Conservation (phyloP, 2,113 vertebrate genomes). For the Chrysochloris asiatica region DNA sequence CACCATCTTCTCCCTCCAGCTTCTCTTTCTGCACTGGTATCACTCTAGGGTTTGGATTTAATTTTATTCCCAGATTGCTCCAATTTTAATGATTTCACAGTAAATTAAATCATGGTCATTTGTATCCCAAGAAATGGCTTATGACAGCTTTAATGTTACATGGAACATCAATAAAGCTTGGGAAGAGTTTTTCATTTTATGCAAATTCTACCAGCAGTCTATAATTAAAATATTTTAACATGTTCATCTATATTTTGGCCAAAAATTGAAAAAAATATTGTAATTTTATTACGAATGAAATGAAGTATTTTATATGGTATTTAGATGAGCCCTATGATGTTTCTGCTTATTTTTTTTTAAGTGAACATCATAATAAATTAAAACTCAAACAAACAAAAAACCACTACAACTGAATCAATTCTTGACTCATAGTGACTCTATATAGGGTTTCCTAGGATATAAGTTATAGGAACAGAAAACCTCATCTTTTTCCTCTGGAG, state of each 20-base stretch:
- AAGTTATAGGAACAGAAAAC: no score
- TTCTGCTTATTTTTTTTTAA: background rate
- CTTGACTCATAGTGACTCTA: no score
- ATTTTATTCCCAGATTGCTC: background rate
- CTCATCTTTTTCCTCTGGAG: no score
- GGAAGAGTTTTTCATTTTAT: slow-evolving; percentile 41
- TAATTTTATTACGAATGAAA: slow-evolving; percentile 12
- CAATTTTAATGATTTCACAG: slow-evolving; percentile 7
- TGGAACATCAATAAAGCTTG: background rate
- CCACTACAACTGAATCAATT: no score
- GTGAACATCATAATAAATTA: no score
- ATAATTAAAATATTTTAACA: background rate
- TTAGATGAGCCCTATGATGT: background rate
- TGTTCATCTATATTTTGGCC: background rate
- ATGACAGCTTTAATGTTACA: background rate
- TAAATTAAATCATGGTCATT: background rate
- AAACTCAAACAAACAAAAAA: no score
- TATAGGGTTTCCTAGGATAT: no score
- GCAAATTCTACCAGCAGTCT: slow-evolving; percentile 22
- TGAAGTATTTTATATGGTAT: background rate
- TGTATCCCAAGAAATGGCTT: background rate
- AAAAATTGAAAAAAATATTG: background rate
- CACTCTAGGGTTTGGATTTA: background rate
- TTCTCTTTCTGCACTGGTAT: background rate
- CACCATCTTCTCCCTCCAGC: background rate